phyloP scores from a whole-genome alignment of 2,888 invertebrate genomes.

The Chesias legatella region DNA sequence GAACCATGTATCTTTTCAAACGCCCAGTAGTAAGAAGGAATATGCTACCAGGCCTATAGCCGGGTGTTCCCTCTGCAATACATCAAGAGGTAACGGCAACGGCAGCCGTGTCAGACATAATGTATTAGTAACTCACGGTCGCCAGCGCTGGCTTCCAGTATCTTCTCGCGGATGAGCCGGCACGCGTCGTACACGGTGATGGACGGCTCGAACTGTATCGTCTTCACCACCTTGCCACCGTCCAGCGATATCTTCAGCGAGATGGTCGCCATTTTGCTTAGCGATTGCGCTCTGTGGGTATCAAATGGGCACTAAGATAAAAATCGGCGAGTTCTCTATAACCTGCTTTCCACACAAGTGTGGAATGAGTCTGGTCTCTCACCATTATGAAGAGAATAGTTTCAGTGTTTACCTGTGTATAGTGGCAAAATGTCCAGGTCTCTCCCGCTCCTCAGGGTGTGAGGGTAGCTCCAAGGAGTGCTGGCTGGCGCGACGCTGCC shows the following conservation, averaged over 20 bases:
- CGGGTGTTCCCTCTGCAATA: too few species aligned
- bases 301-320: slow-evolving; percentile 14
- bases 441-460: slow-evolving; percentile 44
- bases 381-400: not conserved
- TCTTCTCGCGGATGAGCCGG: slow-evolving; percentile 96
- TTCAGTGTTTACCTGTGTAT: slow-evolving; percentile 50
- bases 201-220: slow-evolving; percentile 98
- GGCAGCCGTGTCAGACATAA: too few species aligned
- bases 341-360: too few species aligned
- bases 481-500: slow-evolving; percentile 48
- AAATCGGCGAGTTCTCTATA: too few species aligned
- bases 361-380: not conserved
- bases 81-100: too few species aligned
- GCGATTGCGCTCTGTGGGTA: slow-evolving; percentile 54
- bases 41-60: too few species aligned
- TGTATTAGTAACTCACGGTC: slow-evolving; percentile 86
- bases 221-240: slow-evolving; percentile 95
- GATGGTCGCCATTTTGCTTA: slow-evolving; percentile 83
- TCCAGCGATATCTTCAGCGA: slow-evolving; percentile 93
- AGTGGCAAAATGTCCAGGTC: slow-evolving; percentile 49
- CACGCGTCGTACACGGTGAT: slow-evolving; percentile 98
- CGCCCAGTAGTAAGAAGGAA: too few species aligned
- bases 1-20: too few species aligned
- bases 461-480: slow-evolving; percentile 54
- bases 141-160: slow-evolving; percentile 92